Percentiles rank a stretch among this genome's conserved stretches.
These are phyloP conservation scores for Buceros bicornis DNA, from an alignment of 2,797 vertebrate genomes.

Conservation along the genomic window DNA sequence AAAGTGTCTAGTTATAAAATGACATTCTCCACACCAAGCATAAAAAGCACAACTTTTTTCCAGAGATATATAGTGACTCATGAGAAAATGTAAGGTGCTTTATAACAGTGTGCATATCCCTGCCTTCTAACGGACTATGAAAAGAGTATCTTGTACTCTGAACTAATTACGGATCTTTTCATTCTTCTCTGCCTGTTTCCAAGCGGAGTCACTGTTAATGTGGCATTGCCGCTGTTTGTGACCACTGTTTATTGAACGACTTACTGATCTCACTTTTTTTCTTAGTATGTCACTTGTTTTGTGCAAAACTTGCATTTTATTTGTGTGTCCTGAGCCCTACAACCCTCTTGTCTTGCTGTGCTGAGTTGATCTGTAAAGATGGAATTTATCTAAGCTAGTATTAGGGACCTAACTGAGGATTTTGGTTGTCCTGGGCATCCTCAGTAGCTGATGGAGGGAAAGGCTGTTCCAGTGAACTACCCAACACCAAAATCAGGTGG, in stretches of 20 bases:
- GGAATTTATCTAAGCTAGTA: not conserved
- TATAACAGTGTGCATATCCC: not conserved
- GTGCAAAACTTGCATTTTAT: not conserved
- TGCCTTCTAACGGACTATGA: not conserved
- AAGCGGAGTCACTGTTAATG: not conserved
- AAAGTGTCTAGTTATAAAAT: constrained; percentile 27
- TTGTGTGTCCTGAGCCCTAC: not conserved
- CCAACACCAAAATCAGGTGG: not conserved
- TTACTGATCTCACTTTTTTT: not conserved
- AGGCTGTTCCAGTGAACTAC: not conserved
- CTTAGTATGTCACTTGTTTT: not conserved
- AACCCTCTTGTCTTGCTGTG: not conserved
- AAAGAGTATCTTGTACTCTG: not conserved
- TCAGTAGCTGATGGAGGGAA: not conserved
- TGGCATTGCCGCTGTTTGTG: not conserved
- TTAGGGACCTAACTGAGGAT: not conserved
- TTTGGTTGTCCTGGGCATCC: not conserved
- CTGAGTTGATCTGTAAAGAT: not conserved
- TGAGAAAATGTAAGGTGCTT: not conserved
- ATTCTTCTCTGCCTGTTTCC: not conserved
- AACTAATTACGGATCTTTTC: not conserved
- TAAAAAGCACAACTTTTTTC: not conserved
- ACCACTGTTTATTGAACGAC: not conserved
- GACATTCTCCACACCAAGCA: not conserved
- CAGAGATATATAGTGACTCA: not conserved